Evolutionary conservation across 2,888 invertebrate genomes (phyloP).

Genomic region (Neocrepidodera transversa): DNA sequence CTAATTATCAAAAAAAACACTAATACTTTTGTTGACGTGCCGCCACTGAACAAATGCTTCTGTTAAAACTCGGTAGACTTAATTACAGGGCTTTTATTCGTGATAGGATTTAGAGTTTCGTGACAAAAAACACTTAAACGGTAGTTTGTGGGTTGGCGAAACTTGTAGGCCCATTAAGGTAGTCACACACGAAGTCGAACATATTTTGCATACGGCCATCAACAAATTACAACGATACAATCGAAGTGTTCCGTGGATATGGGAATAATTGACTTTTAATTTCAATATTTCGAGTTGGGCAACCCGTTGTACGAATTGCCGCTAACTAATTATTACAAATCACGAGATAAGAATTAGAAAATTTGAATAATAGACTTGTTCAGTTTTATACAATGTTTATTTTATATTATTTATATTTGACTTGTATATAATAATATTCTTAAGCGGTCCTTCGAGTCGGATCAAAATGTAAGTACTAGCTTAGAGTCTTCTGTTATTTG

Average conservation of each 20-base stretch:
- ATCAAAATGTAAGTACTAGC: no score
- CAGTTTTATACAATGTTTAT: no score
- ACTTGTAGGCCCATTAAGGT: constrained; percentile 41
- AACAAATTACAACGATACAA: constrained; percentile 38
- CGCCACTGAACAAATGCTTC: constrained; percentile 12
- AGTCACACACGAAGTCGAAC: constrained; percentile 40
- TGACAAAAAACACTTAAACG: constrained; percentile 49
- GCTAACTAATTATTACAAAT: background rate
- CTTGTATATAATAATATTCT: no score
- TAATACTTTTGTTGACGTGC: background rate
- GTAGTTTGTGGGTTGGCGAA: constrained; percentile 38
- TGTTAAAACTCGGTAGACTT: constrained; percentile 36
- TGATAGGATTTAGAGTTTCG: constrained; percentile 49
- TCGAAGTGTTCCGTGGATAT: constrained; percentile 15
- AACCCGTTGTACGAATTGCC: no score
- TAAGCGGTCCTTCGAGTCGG: no score
- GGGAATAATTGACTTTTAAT: constrained; percentile 1
- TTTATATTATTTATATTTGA: no score
- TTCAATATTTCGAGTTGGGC: no score
- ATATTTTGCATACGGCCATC: constrained; percentile 38
- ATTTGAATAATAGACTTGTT: no score
- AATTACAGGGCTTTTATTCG: constrained; percentile 46
- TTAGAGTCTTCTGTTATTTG: no score
- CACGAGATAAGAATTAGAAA: no score
- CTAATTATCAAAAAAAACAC: no score